These are phyloP conservation scores for Tachina fera DNA, from an alignment of 2,888 invertebrate genomes.

Conservation along the genomic window DNA sequence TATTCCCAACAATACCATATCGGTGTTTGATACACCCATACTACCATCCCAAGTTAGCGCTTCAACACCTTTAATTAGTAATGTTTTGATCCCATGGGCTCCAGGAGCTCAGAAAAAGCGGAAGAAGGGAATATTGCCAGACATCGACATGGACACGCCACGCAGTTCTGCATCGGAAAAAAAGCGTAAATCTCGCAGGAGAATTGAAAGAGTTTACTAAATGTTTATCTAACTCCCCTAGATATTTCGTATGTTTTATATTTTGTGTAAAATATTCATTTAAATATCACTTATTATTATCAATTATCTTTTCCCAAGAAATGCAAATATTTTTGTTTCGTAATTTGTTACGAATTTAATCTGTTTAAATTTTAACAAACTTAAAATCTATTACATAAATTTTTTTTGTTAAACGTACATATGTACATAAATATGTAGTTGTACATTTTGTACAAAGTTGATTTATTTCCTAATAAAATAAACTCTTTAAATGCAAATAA, in stretches of 20 bases:
- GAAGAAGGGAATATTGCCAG: background rate
- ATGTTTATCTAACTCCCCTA: background rate
- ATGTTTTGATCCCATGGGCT: background rate
- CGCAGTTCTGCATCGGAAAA: slow-evolving; percentile 45
- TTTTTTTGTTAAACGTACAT: no score
- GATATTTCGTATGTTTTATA: slow-evolving; percentile 55
- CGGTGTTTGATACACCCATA: slow-evolving; percentile 56
- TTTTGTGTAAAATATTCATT: slow-evolving; percentile 49
- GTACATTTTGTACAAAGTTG: no score
- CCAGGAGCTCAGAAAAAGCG: background rate
- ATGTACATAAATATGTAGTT: no score
- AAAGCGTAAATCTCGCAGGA: slow-evolving; percentile 24
- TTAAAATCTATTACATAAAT: no score
- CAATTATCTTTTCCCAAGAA: background rate
- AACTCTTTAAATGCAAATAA: no score
- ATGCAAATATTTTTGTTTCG: background rate
- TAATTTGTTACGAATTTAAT: slow-evolving; percentile 26
- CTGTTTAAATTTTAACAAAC: slow-evolving; percentile 15
- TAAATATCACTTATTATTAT: slow-evolving; percentile 28
- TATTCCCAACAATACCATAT: background rate
- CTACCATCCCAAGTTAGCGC: background rate
- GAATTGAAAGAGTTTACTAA: background rate
- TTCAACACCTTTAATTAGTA: slow-evolving; percentile 45
- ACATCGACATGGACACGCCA: slow-evolving; percentile 23
- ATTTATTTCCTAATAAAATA: no score